phyloP scores from a whole-genome alignment of 30 jellyfish, hydroid and myxozoan genomes.

The Aurelia aurita complex sp. Pacific region DNA sequence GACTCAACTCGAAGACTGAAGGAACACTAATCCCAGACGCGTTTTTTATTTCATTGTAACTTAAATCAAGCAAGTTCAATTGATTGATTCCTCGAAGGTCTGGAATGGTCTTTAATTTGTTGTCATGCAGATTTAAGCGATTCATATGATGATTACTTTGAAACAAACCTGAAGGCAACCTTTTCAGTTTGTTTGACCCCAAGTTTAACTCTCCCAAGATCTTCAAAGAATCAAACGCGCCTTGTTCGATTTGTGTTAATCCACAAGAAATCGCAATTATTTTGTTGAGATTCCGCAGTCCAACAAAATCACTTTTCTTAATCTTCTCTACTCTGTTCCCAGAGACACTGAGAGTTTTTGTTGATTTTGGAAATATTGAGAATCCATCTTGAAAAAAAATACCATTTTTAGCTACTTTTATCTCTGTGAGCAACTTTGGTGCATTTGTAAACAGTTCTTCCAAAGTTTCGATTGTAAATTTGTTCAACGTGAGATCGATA shows the following conservation, averaged over 20 bases:
- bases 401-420: neutral
- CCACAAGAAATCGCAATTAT: neutral
- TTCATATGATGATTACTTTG: neutral
- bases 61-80: conserved; percentile 3
- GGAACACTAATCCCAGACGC: neutral
- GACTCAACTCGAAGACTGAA: neutral
- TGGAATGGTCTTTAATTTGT: conserved; percentile 28
- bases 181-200: conserved; percentile 12
- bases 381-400: too few relatives aligned
- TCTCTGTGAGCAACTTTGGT: neutral
- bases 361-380: neutral
- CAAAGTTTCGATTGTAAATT: neutral
- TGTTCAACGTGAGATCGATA: conserved; percentile 10
- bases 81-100: conserved; percentile 7
- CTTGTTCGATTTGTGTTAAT: conserved; percentile 7
- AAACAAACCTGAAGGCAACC: conserved; percentile 30
- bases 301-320: neutral
- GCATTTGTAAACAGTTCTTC: neutral
- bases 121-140: neutral
- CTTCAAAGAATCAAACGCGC: conserved; percentile 27
- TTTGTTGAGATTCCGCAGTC: neutral
- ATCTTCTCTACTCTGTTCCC: conserved; percentile 7
- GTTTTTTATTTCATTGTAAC: conserved; percentile 3
- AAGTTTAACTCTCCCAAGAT: neutral
- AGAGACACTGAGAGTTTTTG: neutral